Base-by-base conservation (phyloP, 2,888 invertebrate species). In the Dendrolimus houi region DNA sequence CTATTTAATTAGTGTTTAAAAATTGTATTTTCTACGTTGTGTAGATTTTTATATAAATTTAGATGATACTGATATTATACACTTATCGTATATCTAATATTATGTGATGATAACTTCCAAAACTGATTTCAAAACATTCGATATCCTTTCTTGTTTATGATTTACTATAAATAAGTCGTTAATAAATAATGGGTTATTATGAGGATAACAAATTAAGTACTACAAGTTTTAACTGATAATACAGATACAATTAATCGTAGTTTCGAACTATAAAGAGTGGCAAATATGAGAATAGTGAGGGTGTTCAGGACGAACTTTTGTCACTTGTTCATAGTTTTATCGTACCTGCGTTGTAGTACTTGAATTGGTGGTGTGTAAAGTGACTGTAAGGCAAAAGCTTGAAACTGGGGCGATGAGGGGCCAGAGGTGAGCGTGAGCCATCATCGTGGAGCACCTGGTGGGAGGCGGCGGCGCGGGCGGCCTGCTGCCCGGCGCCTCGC, bases 361-460 rank as follows among this genome's bases (percentile, higher is more conserved):
- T 88, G 81, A 87, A 66, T 71, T 64, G 64, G 63, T 47, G 40
- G 40, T 64, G 61, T 62, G 58, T 56, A 55, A 58, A 54, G 54
- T 63, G 66, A 61, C 60, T 65, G 9, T 12, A 12, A 68, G 68
- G 3, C 29, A 29, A 29, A 2, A 29, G 59, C 66, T 68, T 70
- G 69, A 68, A 67, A 69, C 62, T 69, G 65, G 56, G 64, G 81
- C 64, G 62, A 87, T 85, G 87, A 74, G 69, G 72, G 78, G 77
- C 65, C 74, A 73, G 65, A 82, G 81, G 79, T 87, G 75, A 77
- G 71, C 68, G 67, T 62, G 64, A 71, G 64, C 68, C 71, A 70
- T 67, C 92, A 91, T 91, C 88, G 94, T 94, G 94, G 94, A 94
- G 93, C 94, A 94, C 91, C 92, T 94, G 92, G 94, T 94, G 92